Evolutionary conservation across 2,113 vertebrate genomes (phyloP), one percentile per base, ranked within the genome.

Genomic region (Mustela lutreola): DNA sequence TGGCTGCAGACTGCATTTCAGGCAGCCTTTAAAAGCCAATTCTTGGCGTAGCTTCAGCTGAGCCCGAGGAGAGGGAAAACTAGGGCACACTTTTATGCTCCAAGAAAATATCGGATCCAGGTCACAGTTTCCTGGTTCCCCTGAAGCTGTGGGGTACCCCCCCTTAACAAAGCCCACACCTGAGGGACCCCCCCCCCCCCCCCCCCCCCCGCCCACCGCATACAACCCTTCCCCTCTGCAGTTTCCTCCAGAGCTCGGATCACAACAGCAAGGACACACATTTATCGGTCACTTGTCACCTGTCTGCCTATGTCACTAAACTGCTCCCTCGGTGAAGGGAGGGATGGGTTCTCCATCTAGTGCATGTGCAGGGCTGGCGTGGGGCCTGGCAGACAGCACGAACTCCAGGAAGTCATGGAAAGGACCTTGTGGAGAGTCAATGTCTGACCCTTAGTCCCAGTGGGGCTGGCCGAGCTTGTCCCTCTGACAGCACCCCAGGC

Each of bases 21-120:
- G 91, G 97, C 95, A 75, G 98, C 93, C 92, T 98, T 98, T 98
- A 96, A 98, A 96, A 97, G 97, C 97, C 73, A 83, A 15, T 84
- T 89, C 96, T 93, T 97, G 98, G 97, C 96, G 19, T 4, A 48
- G 88, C 95, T 91, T 97, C 94, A 91, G 95, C 89, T 31, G 89
- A 96, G 97, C 94, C 96, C 0, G 93, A 96, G 95, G 97, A 97
- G 91, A 97, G 75, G 80, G 97, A 95, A 95, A 98, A 96, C 58
- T 95, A 95, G 97, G 97, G 96, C 97, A 96, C 53, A 96, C 53
- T 50, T 95, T 70, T 28, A 42, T 86, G 97, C 97, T 97, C 75
- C n/a, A 93, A 97, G 94, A 95, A 97, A 94, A 76, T 91, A 78
- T n/a, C 7, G 22, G 96, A 95, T 96, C 97, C 93, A 94, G 97